Conservation (phyloP, 2,113 vertebrate species). For the Dissostichus mawsoni region DNA sequence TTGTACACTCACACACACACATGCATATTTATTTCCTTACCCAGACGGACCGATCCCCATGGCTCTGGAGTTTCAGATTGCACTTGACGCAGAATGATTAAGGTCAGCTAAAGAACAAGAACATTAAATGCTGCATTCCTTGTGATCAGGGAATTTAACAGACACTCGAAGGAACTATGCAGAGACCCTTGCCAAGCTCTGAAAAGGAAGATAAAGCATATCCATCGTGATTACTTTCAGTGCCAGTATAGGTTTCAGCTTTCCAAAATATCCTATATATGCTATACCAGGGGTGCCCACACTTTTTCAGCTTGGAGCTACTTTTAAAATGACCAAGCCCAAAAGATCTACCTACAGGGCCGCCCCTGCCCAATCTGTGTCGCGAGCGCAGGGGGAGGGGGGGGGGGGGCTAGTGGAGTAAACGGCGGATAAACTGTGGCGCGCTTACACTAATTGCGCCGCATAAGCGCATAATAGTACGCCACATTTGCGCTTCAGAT, state of each 20-base stretch:
- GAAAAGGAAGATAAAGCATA: slow-evolving; percentile 35
- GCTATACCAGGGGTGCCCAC: too few species aligned
- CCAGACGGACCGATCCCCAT: slow-evolving; percentile 31
- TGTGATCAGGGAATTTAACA: slow-evolving; percentile 54
- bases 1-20: slow-evolving; percentile 22
- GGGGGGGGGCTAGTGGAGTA: too few species aligned
- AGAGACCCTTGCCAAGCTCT: slow-evolving; percentile 39
- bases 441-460: too few species aligned
- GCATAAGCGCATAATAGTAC: too few species aligned
- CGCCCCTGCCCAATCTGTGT: too few species aligned
- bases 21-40: slow-evolving; percentile 53
- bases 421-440: too few species aligned
- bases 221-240: slow-evolving; percentile 40
- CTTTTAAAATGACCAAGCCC: too few species aligned
- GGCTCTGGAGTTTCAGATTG: slow-evolving; percentile 49
- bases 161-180: slow-evolving; percentile 39
- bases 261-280: background rate
- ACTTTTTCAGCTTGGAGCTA: too few species aligned
- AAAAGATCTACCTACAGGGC: too few species aligned
- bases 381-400: too few species aligned
- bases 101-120: slow-evolving; percentile 59
- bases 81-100: slow-evolving; percentile 57
- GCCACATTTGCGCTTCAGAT: too few species aligned
- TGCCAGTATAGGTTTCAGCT: background rate
- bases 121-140: slow-evolving; percentile 63